Percentiles rank a stretch among this genome's conserved stretches.
Evolutionary conservation across 2,888 invertebrate species (phyloP).

Genomic region (Dromius quadrimaculatus): DNA sequence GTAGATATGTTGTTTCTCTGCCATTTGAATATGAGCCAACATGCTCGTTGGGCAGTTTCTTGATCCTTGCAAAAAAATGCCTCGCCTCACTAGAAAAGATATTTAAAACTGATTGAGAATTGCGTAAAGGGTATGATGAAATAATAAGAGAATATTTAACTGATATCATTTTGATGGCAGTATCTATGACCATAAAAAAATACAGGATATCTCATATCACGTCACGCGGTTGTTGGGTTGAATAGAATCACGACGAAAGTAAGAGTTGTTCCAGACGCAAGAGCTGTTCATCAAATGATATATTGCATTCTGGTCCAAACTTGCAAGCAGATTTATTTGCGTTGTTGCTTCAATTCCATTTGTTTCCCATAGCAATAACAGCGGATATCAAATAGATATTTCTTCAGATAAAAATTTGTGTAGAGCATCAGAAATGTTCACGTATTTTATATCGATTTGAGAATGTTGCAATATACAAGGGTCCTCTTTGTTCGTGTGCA

Average conservation of each 20-base stretch:
- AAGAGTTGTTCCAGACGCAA: conserved; percentile 20
- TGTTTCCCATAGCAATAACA: conserved; percentile 40
- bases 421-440: conserved; percentile 41
- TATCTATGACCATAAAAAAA: too few species aligned
- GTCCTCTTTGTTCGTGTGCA: conserved; percentile 44
- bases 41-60: too few species aligned
- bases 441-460: conserved; percentile 24
- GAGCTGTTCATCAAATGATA: conserved; percentile 31
- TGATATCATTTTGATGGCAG: too few species aligned
- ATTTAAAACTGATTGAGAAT: too few species aligned
- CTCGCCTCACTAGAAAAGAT: too few species aligned
- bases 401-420: conserved; percentile 33
- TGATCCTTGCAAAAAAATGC: too few species aligned
- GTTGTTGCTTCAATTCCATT: conserved; percentile 44
- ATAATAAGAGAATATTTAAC: too few species aligned
- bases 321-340: conserved; percentile 44
- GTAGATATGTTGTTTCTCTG: too few species aligned
- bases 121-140: too few species aligned
- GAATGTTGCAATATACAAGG: conserved; percentile 24
- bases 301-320: conserved; percentile 48
- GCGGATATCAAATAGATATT: conserved; percentile 53
- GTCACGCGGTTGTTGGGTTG: conserved; percentile 9
- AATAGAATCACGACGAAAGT: conserved; percentile 1
- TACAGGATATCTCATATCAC: too few species aligned
- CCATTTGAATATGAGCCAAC: too few species aligned